Evolutionary conservation across 2,113 vertebrate genomes (phyloP).

Genomic region (Euleptes europaea): DNA sequence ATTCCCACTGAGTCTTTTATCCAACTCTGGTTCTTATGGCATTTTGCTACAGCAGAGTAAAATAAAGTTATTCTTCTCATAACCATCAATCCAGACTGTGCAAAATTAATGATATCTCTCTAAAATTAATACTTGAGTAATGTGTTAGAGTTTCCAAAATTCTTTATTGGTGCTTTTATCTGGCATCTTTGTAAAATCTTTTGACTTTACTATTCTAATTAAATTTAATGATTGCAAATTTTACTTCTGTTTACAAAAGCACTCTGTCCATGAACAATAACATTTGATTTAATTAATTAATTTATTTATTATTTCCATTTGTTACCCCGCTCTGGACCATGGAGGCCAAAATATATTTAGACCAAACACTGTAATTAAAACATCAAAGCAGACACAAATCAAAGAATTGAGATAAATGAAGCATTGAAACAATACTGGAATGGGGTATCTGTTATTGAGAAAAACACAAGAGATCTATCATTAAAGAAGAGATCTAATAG

Average conservation of each 20-base stretch:
- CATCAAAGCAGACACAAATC: conserved; percentile 60
- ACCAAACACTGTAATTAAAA: conserved; percentile 48
- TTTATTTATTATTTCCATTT: no score
- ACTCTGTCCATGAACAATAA: conserved; percentile 47
- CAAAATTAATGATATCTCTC: conserved; percentile 23
- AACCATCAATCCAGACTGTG: conserved; percentile 4
- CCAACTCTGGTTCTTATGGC: background rate
- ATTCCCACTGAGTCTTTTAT: background rate
- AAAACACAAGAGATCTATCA: conserved; percentile 14
- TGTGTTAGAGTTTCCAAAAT: background rate
- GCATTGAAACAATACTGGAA: conserved; percentile 38
- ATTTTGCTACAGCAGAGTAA: conserved; percentile 3
- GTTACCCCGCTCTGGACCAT: conserved; percentile 55
- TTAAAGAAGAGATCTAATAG: conserved; percentile 32
- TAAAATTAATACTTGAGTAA: background rate
- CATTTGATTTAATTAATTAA: conserved; percentile 62
- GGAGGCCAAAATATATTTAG: conserved; percentile 48
- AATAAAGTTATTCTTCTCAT: background rate
- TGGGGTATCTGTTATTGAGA: conserved; percentile 29
- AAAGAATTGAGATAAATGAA: conserved; percentile 54
- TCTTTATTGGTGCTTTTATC: conserved; percentile 42
- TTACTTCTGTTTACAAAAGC: conserved; percentile 63
- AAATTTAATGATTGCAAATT: conserved; percentile 53
- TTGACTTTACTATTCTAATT: conserved; percentile 60
- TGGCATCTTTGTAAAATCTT: conserved; percentile 39